Evolutionary conservation across 2,113 vertebrate species (phyloP), one percentile per base, ranked within the genome.

Genomic region (Oryctolagus cuniculus): DNA sequence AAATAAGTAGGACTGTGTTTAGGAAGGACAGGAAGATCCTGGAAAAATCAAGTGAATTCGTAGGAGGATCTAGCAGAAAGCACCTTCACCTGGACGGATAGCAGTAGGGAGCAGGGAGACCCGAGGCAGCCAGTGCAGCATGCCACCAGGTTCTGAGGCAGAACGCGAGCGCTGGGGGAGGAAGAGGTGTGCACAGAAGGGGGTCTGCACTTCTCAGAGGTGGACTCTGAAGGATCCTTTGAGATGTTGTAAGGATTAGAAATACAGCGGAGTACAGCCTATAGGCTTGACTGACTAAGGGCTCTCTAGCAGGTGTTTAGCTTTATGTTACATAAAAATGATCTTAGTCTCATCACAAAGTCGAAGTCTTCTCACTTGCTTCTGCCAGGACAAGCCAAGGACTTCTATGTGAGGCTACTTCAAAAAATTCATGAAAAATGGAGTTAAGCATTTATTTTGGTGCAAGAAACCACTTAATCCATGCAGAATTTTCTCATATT

Each of bases 131-230:
- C 17, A 51, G 24, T 29, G n/a, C 19, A 29, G 67, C 51, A 19
- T 13, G 27, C 44, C 16, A 22, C 9, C 21, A 66, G 22, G 34
- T 15, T 64, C 38, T 29, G 21, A 38, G 36, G 36, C 63, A 38
- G 82, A 49, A 38, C 13, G 27, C 4, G 24, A n/a, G 4, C 9
- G 6, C 24, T 3, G 24, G 53, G n/a, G 55, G 2, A 3, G 55
- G 29, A 21, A 9, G 15, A 44, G 21, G n/a, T 4, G 3, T 10
- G 36, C 64, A 2, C 0, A 10, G 34, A 38, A 51, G 5, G 1
- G 19, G 4, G 29, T 10, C 11, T 10, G 4, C 31, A 27, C 34
- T 44, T 66, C 44, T 61, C 70, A 13, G 69, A 6, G 44, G 75
- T 25, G 10, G 78, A 17, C 29, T 72, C 4, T 66, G 21, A 21